Conservation (phyloP, 2,113 vertebrate species). For the Erythrocebus patas region DNA sequence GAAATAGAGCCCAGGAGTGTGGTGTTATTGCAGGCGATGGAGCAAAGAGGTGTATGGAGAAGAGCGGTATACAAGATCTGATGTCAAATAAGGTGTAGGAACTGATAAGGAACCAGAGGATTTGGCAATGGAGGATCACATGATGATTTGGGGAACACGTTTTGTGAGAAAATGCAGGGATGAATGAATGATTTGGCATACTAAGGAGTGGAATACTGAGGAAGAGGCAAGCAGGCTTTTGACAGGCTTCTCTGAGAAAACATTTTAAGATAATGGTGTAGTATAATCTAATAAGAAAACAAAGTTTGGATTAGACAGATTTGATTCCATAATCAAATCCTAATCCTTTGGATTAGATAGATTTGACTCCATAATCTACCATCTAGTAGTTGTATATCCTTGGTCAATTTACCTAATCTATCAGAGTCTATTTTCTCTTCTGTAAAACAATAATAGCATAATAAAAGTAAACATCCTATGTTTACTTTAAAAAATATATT, state of each 20-base stretch:
- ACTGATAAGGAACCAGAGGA: accelerated
- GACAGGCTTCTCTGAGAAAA: neutral
- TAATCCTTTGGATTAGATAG: neutral
- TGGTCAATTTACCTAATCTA: neutral
- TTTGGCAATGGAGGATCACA: neutral
- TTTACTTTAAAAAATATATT: neutral
- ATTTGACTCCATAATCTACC: neutral
- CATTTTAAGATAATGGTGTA: neutral
- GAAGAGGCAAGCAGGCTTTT: neutral
- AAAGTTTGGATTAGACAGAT: neutral
- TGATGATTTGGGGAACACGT: accelerated
- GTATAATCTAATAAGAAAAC: neutral
- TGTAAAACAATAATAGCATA: neutral
- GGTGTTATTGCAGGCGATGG: neutral
- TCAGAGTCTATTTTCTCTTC: neutral
- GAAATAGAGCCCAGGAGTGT: neutral
- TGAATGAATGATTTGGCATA: neutral
- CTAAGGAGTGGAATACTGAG: accelerated
- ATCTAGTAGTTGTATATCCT: neutral
- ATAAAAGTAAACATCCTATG: neutral
- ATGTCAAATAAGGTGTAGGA: neutral
- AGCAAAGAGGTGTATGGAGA: neutral
- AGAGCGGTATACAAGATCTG: accelerated
- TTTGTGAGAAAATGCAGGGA: neutral
- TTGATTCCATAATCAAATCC: neutral